Evolutionary conservation across 2,797 vertebrate genomes (phyloP).

Genomic region (Vireo griseus): DNA sequence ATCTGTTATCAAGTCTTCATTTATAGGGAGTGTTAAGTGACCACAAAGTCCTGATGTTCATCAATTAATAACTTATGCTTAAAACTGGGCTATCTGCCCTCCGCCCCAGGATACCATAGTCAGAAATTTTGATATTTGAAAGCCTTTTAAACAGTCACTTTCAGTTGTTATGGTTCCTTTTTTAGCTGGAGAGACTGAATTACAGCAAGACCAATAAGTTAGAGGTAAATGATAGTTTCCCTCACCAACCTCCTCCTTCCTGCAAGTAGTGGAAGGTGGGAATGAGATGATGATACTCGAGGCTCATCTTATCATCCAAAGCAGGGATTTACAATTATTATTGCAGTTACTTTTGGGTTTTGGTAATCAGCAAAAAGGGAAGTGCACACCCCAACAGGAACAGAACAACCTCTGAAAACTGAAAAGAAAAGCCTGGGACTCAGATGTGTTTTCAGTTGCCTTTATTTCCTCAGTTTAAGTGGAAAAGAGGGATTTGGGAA

Average conservation of each 20-base stretch:
- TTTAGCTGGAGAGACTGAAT: background rate
- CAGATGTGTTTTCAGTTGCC: background rate
- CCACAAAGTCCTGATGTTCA: constrained; percentile 24
- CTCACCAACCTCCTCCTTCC: background rate
- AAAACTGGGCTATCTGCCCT: background rate
- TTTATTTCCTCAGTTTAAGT: constrained; percentile 16
- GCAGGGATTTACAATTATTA: background rate
- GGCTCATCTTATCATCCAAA: background rate
- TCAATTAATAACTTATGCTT: background rate
- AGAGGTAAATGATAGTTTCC: background rate
- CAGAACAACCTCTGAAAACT: background rate
- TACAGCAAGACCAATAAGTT: background rate
- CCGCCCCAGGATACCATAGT: background rate
- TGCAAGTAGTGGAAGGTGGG: background rate
- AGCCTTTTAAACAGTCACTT: background rate
- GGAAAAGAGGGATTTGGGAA: constrained; percentile 27
- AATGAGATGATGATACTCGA: background rate
- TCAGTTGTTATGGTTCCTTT: background rate
- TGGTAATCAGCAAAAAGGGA: background rate
- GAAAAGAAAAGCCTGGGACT: background rate
- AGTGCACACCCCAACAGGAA: background rate
- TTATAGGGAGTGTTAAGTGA: constrained; percentile 45
- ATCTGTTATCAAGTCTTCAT: constrained; percentile 44
- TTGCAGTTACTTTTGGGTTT: background rate
- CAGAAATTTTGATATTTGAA: constrained; percentile 10